Evolutionary conservation across 2,888 invertebrate species (phyloP).

Genomic region (Myopa testacea): DNA sequence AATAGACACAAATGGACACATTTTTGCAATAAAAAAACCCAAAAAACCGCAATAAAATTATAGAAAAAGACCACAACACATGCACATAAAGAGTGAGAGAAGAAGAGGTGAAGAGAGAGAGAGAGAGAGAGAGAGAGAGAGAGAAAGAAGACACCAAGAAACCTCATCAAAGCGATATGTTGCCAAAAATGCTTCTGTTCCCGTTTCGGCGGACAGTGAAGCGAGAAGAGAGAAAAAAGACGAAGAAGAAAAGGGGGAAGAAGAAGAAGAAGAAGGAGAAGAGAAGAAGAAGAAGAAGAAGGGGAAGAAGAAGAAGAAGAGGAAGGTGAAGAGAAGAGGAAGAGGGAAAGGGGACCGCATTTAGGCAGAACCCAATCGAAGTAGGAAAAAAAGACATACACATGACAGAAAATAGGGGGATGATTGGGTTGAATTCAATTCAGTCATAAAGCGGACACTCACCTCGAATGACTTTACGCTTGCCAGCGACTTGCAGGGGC

Average conservation of each 20-base stretch:
- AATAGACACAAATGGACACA: slow-evolving; percentile 22
- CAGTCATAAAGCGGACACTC: slow-evolving; percentile 68
- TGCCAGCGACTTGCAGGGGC: slow-evolving; percentile 80
- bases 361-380: background rate
- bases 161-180: background rate
- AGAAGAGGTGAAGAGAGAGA: background rate
- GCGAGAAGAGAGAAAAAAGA: background rate
- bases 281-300: background rate
- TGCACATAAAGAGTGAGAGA: background rate
- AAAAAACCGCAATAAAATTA: background rate
- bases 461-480: slow-evolving; percentile 82
- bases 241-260: background rate
- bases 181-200: background rate
- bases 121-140: background rate
- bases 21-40: background rate
- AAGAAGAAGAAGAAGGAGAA: background rate
- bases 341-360: background rate
- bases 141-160: background rate
- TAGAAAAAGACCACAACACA: too few relatives aligned
- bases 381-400: background rate
- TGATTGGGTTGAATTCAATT: background rate
- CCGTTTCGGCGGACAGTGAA: background rate
- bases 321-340: background rate
- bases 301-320: background rate
- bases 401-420: background rate